Base-by-base conservation (phyloP, 1,140 invertebrate genomes). In the Zophobas atratus region DNA sequence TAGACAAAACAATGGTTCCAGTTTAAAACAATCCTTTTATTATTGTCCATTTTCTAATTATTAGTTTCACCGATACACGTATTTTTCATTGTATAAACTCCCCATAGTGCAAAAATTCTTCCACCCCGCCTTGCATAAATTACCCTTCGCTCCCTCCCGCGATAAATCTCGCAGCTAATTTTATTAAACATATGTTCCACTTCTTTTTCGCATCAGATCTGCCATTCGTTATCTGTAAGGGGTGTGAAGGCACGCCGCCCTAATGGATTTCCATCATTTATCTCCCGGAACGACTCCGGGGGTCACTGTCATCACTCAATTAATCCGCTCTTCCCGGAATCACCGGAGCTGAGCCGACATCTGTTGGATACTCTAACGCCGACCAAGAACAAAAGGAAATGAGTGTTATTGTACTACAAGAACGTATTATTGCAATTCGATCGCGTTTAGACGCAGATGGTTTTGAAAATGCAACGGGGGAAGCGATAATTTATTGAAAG, bases 241-340 rank as follows among this genome's bases (percentile, higher is more conserved):
- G 75, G 80, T 75, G 80, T 80, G 39, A 46, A 63, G n/a, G 70
- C 36, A 43, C 6, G 72, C 55, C 49, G 70, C 77, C 63, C 81
- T 82, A 82, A 82, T 82, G 81, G 81, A 82, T 81, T 82, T 81
- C 75, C 63, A 80, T 82, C 80, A 82, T 82, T 82, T 82, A 80
- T 82, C 81, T 81, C 79, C 43, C 71, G 34, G 55, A 46, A 53
- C 81, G 81, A 82, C 81, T 82, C 70, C 43, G 79, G 53, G 77
- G 77, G 77, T 78, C 72, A 56, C 36, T 56, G 70, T 72, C 70
- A 56, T n/a, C 51, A 48, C 35, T 48, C 70, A 72, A 72, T 72
- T 72, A 72, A 67, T 32, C 20, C 35, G 20, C 56, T 1, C 43
- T 51, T 51, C n/a, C 49, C 49, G 49, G 49, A 5, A 8, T 46